Base-by-base conservation (phyloP, 2,113 vertebrate genomes). In the Sander vitreus region DNA sequence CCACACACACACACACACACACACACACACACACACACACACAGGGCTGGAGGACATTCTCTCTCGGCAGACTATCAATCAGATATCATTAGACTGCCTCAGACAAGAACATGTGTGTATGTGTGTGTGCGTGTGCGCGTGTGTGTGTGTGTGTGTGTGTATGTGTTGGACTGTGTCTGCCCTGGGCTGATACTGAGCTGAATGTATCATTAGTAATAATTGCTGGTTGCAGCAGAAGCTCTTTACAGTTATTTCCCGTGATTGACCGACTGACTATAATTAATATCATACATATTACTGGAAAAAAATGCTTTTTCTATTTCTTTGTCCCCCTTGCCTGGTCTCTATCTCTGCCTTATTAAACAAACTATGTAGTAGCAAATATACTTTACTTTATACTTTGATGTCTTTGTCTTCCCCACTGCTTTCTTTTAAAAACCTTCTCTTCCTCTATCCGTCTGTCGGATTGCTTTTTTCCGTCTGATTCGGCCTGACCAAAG, bases 181-280 rank as follows among this genome's bases (percentile, higher is more conserved):
- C 45, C 50, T 66, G 54, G 10, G 80, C 77, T 82, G 66, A 88
- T 68, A 67, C 77, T 47, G 64, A 82, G 82, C 74, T 87, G 80
- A 89, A 92, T 89, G 81, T 80, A 81, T 89, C 84, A 87, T 93
- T 90, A 92, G 78, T 48, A 60, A 81, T 91, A 90, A 93, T 90
- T 92, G 85, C 73, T 76, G 81, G 86, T 84, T 90, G 75, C 83
- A 75, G 72, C 75, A 76, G 77, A 89, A 65, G 75, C 84, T 81
- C 78, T 85, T 82, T 67, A 80, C 39, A 76, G 75, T 85, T 75
- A 87, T 92, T 92, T 87, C 87, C 69, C 27, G 16, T 81, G 78
- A 93, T 66, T 82, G 84, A 83, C 73, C 71, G 64, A 82, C 81
- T 90, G 81, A 89, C 89, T 88, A 88, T 72, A 62, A 88, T 88